Conservation (phyloP, 1,140 invertebrate species). For the Asobara japonica region DNA sequence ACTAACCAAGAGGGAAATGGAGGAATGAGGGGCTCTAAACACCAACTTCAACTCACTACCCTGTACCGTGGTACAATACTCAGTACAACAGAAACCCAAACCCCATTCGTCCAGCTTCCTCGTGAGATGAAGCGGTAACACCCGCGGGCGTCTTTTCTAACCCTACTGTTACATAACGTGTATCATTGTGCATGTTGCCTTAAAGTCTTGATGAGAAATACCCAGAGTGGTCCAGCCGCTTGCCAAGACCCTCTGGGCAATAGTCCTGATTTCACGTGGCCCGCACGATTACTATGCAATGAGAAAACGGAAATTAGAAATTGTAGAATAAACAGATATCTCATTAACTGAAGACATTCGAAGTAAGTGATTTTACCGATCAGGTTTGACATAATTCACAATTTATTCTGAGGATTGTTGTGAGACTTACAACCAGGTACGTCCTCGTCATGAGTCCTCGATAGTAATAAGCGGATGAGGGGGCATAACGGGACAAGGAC, state of each 20-base stretch:
- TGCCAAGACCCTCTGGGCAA: background rate
- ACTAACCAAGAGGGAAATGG: conserved; percentile 26
- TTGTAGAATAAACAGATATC: no score
- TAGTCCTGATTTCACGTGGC: background rate
- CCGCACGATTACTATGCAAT: background rate
- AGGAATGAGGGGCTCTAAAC: conserved; percentile 42
- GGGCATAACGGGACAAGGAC: no score
- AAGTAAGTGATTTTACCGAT: no score
- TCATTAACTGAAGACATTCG: no score
- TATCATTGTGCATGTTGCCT: conserved; percentile 25
- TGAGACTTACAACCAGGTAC: no score
- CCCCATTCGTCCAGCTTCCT: conserved; percentile 27
- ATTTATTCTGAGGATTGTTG: no score
- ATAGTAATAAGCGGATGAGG: no score
- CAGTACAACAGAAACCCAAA: conserved; percentile 9
- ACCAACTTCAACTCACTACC: conserved; percentile 47
- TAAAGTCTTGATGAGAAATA: conserved; percentile 30
- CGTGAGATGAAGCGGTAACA: conserved; percentile 17
- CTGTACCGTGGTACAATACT: conserved; percentile 11
- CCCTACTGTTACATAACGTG: background rate
- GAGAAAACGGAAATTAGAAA: no score
- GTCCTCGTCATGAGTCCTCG: no score
- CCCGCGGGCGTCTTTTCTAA: conserved; percentile 18
- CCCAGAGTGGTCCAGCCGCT: conserved; percentile 1
- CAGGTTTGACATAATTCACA: no score